These are phyloP conservation scores for Marcusenius ussheri DNA, from an alignment of 2,113 vertebrate genomes.

Conservation along the genomic window DNA sequence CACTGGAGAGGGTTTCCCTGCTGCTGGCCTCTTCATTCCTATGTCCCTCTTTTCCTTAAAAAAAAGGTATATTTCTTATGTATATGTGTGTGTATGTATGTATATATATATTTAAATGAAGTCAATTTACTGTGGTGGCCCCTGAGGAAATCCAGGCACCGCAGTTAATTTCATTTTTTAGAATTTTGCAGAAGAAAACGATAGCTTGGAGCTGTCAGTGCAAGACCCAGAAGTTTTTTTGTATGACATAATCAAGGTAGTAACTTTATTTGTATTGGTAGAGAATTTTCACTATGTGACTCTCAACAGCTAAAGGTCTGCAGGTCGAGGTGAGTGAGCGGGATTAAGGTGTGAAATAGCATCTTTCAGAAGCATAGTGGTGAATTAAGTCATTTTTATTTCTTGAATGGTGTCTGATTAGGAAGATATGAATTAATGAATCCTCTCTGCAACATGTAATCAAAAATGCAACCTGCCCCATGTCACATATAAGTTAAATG, in stretches of 20 bases:
- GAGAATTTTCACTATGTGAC: not conserved
- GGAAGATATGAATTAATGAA: constrained; percentile 1
- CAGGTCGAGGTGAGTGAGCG: not conserved
- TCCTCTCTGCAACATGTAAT: not conserved
- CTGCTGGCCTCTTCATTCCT: constrained; percentile 5
- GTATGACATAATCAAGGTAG: constrained; percentile 21
- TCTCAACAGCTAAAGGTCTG: not conserved
- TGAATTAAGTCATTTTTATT: not conserved
- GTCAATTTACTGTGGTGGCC: constrained; percentile 19
- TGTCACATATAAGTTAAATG: not conserved
- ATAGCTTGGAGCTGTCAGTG: constrained; percentile 13
- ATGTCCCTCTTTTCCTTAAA: constrained; percentile 11
- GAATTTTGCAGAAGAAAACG: constrained; percentile 20
- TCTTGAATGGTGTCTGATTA: not conserved
- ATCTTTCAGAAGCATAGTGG: not conserved
- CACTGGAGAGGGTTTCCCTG: not conserved
- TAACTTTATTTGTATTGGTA: constrained; percentile 22
- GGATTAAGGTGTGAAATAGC: not conserved
- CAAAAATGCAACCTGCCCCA: not conserved
- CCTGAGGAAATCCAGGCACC: constrained; percentile 27
- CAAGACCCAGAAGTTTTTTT: constrained; percentile 12
- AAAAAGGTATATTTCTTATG: not conserved
- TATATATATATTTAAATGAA: constrained; percentile 19
- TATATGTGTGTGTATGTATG: no score
- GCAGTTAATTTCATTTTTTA: constrained; percentile 24